Evolutionary conservation across 2,888 invertebrate species (phyloP), one percentile per base, ranked within the genome.

Genomic region (Quadroppia sp.): DNA sequence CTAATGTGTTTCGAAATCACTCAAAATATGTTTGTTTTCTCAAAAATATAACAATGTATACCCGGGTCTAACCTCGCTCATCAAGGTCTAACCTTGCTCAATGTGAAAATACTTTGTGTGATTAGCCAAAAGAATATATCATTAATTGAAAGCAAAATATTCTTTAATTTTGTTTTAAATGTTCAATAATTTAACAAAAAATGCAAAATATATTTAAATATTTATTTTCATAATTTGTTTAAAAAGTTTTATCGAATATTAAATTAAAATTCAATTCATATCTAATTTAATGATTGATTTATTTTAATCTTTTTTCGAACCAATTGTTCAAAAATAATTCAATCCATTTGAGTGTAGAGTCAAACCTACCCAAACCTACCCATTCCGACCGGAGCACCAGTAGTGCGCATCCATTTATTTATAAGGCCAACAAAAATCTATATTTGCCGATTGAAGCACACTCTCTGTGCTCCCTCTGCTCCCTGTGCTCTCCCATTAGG

Each of bases 401-500:
- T 53, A 7, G 25, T 20, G 59, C 59, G 28, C 59, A 59, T 59
- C 59, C 20, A 45, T 45, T 59, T 59, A 13, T 59, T 30, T 9
- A 59, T 59, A 59, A 59, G 7, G 9, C 6, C 9, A 25, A 7
- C 17, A 9, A 45, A 45, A 45, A 45, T 45, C 45, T 45, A 45
- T 53, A 23, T 53, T 23, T 53, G 53, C 53, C 53, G 53, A 53
- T 53, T 53, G 53, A 53, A 53, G 53, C 53, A 20, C 53, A 20
- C 59, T 59, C 59, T 59, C 3, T 36, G 36, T 7, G 9, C n/a
- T n/a, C n/a, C 36, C 36, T 4, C 6, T 36, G 36, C 36, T 36
- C 36, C 9, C 6, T 7, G 36, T 7, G 36, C 59, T 59, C 59
- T 59, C 28, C 59, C 59, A 56, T 56, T 7, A 23, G 56, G 56